phyloP scores from a whole-genome alignment of 2,113 vertebrate species.

The Sapajus apella region DNA sequence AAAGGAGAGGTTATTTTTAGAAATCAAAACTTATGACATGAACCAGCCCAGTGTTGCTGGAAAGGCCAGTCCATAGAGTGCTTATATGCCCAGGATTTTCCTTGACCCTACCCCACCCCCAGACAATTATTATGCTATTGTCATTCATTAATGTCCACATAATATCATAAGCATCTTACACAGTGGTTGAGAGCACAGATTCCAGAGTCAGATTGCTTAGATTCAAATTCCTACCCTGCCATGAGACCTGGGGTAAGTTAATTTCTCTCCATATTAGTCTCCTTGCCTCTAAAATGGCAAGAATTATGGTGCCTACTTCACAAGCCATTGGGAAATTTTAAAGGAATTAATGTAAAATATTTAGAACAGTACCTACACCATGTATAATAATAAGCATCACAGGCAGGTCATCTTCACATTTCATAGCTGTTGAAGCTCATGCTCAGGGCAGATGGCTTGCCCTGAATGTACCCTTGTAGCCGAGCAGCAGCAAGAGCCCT shows the following conservation, averaged over 20 bases:
- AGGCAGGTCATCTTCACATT: background rate
- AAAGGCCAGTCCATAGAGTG: background rate
- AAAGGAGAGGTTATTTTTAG: background rate
- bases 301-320: background rate
- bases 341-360: background rate
- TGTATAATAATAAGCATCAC: background rate
- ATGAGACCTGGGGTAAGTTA: background rate
- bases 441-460: background rate
- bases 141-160: background rate
- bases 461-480: background rate
- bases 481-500: background rate
- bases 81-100: background rate
- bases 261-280: background rate
- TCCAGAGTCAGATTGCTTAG: background rate
- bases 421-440: background rate
- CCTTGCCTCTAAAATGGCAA: conserved; percentile 11
- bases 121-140: background rate
- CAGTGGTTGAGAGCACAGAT: background rate
- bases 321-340: background rate
- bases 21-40: background rate
- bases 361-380: background rate
- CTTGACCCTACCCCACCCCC: background rate
- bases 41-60: background rate
- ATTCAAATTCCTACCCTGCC: background rate
- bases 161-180: background rate